Evolutionary conservation across 2,113 vertebrate genomes (phyloP).

Genomic region (Nyctibius bracteatus): DNA sequence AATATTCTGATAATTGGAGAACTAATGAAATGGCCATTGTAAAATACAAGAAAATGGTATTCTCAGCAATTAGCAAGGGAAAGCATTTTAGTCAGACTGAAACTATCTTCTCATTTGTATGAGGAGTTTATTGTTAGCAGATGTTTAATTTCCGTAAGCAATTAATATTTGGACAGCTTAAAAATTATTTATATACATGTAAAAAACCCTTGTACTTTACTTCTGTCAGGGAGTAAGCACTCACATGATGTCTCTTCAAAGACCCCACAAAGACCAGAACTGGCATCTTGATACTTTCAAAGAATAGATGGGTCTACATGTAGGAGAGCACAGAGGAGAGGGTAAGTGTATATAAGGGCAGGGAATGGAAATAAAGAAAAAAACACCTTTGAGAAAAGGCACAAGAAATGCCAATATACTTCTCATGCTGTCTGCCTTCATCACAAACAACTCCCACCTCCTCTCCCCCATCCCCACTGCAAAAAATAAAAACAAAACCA

Average conservation of each 20-base stretch:
- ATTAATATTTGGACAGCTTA: conserved; percentile 36
- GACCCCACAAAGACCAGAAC: neutral
- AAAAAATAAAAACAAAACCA: too few relatives aligned
- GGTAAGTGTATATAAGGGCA: neutral
- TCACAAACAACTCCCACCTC: neutral
- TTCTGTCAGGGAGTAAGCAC: neutral
- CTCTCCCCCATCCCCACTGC: neutral
- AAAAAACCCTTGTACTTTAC: neutral
- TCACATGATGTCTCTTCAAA: neutral
- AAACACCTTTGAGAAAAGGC: neutral
- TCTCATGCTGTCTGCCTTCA: neutral
- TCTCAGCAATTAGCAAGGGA: conserved; percentile 3
- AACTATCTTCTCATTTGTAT: neutral
- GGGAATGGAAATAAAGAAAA: neutral
- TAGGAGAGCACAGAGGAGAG: neutral
- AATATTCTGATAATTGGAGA: neutral
- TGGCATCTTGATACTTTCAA: neutral
- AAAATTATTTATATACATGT: neutral
- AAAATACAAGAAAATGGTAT: neutral
- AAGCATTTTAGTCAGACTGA: conserved; percentile 4
- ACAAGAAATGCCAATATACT: neutral
- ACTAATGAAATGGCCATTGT: neutral
- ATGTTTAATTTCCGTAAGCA: conserved; percentile 3
- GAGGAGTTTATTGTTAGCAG: conserved; percentile 20
- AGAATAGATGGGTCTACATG: neutral